Evolutionary conservation across 1,140 invertebrate species (phyloP), one percentile per base, ranked within the genome.

Genomic region (Caenorhabditis latens): DNA sequence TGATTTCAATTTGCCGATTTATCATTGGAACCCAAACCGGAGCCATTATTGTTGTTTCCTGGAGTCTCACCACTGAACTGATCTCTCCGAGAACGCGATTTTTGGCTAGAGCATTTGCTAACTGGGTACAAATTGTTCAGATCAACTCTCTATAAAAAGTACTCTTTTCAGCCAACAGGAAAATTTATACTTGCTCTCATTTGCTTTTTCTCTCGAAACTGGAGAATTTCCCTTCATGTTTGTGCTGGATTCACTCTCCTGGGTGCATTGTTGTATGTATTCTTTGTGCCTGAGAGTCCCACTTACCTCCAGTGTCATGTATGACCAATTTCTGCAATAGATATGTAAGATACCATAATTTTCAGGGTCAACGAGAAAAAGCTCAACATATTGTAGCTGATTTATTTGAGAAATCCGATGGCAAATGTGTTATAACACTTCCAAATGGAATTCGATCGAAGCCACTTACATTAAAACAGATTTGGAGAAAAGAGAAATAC

Each of bases 251-350:
- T 50, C 21, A 79, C 71, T 8, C 24, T 79, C 0, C 24, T 79
- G 1, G 71, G 71, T 24, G 71, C 71, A 13, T 13, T 79, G 4
- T 46, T 79, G 1, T 79, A 79, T n/a, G 24, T 79, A 11, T 11
- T 79, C 9, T 79, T 79, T 79, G 71, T 79, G 21, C 71, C 71
- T 0, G 71, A 79, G 32, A 79, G 71, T n/a, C 71, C 71, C 0
- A 79, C 71, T 50, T 79, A 79, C 50, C 71, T 79, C 50, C 71
- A 79, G 14, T 79, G 71, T 14, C 71, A 79, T n/a, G 71, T 79
- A 50, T 53, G 19, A 24, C 32, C 32, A 32, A 32, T 32, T 32
- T 32, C 0, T 32, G 32, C 0, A 32, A 32, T 32, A 32, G 32
- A 32, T 32, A 0, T 32, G 32, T 32, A 32, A 32, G 32, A 0